phyloP scores from a whole-genome alignment of 2,888 invertebrate species.

The Diadromus collaris region DNA sequence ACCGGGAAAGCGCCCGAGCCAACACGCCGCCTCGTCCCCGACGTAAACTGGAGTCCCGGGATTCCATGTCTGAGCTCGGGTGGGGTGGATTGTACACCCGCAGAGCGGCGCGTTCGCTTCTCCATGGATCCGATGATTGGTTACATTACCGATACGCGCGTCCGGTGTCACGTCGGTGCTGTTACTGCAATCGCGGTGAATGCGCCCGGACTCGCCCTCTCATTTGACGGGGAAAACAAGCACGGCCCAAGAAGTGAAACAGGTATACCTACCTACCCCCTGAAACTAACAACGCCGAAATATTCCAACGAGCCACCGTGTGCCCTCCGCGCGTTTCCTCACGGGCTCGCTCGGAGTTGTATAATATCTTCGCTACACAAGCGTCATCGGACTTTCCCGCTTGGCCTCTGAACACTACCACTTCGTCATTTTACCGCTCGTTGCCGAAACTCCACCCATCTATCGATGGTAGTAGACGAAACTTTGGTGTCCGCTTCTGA shows the following conservation, averaged over 20 bases:
- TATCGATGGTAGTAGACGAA: not conserved
- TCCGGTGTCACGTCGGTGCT: conserved; percentile 76
- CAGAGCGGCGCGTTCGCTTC: conserved; percentile 43
- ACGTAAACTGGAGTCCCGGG: conserved; percentile 36
- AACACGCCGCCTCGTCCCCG: conserved; percentile 46
- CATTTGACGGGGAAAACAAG: conserved; percentile 73
- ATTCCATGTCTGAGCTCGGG: conserved; percentile 38
- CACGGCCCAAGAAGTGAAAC: conserved; percentile 52
- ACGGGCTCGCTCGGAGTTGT: not conserved
- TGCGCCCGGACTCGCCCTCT: conserved; percentile 60
- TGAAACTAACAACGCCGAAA: conserved; percentile 5
- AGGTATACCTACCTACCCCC: conserved; percentile 43
- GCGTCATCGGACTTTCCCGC: not conserved
- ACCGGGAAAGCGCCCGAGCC: conserved; percentile 48
- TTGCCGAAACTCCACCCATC: not conserved
- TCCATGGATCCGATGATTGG: conserved; percentile 75
- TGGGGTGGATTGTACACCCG: conserved; percentile 13
- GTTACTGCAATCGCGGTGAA: conserved; percentile 78
- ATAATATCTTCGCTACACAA: conserved; percentile 12
- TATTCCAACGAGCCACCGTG: conserved; percentile 4
- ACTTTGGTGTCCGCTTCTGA: conserved; percentile 7
- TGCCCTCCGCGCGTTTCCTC: conserved; percentile 17
- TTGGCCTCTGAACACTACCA: not conserved
- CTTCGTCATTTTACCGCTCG: conserved; percentile 10
- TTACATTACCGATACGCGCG: conserved; percentile 80